phyloP scores from a whole-genome alignment of 2,113 vertebrate genomes.

The Poecile atricapillus region DNA sequence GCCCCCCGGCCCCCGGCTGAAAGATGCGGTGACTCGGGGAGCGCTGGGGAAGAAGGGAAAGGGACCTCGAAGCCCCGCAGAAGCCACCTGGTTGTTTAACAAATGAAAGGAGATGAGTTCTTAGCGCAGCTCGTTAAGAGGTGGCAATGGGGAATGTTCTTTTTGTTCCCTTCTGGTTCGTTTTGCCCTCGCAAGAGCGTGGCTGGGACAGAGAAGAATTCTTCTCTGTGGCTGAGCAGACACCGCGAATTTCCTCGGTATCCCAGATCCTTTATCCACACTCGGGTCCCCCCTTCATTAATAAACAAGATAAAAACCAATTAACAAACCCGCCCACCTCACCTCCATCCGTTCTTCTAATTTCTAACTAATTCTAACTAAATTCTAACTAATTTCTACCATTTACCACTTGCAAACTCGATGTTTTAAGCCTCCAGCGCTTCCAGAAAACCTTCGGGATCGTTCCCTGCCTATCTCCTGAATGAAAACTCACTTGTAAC shows the following conservation, averaged over 20 bases:
- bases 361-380: too few relatives aligned
- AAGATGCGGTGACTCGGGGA: not conserved
- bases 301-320: not conserved
- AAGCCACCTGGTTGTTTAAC: accelerated
- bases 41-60: not conserved
- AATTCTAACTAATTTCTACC: not conserved
- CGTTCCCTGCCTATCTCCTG: not conserved
- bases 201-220: too few relatives aligned
- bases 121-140: not conserved
- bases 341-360: not conserved
- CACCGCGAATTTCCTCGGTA: accelerated
- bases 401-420: not conserved
- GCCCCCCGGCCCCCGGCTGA: slow-evolving; percentile 40
- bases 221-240: not conserved
- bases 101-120: not conserved
- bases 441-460: not conserved
- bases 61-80: not conserved
- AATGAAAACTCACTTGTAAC: not conserved
- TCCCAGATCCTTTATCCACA: not conserved
- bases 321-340: not conserved
- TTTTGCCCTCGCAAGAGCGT: not conserved
- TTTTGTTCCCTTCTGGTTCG: not conserved
- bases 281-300: not conserved
- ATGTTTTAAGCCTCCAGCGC: not conserved
- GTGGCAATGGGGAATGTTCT: not conserved